phyloP scores from a whole-genome alignment of 2,888 invertebrate genomes.

The Eupithecia abbreviata region DNA sequence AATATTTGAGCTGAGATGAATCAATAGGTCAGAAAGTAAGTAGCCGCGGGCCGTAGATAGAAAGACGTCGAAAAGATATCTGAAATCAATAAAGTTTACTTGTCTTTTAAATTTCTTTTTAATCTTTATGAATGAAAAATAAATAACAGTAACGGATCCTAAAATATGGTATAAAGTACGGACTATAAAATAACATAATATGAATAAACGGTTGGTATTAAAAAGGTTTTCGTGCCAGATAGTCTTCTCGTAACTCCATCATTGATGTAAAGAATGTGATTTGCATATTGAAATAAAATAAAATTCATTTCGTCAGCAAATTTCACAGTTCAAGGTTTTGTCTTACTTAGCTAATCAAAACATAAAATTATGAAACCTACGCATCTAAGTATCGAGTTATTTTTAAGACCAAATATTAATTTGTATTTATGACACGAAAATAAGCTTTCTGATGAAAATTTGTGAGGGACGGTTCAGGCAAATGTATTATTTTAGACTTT shows the following conservation, averaged over 20 bases:
- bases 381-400: background rate
- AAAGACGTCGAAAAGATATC: background rate
- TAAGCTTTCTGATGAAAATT: background rate
- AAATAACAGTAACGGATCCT: no score
- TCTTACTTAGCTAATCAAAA: constrained; percentile 16
- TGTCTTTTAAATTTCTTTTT: background rate
- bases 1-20: background rate
- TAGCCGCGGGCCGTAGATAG: background rate
- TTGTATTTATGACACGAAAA: background rate
- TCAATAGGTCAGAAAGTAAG: constrained; percentile 5
- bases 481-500: no score
- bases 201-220: no score
- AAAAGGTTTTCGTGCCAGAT: no score
- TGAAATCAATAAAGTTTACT: background rate
- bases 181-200: no score
- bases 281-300: background rate
- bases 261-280: background rate
- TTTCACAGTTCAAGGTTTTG: constrained; percentile 22
- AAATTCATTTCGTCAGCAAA: background rate
- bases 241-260: no score
- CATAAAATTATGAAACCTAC: constrained; percentile 19
- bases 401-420: background rate
- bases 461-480: background rate
- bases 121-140: background rate
- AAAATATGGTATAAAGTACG: background rate